Base-by-base conservation (phyloP, 2,888 invertebrate genomes). In the Ophion ventricosus region DNA sequence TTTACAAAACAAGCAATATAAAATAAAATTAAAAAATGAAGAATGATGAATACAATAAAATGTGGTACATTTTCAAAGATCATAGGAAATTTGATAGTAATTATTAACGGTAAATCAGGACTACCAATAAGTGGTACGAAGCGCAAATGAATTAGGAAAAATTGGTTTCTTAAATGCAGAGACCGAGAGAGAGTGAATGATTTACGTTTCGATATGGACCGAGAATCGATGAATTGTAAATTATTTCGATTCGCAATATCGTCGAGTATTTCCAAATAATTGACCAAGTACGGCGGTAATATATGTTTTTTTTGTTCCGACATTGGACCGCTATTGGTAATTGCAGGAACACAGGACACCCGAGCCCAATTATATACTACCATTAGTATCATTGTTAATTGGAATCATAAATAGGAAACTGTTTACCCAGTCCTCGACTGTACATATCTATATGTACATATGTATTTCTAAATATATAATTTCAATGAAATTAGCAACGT, bases 351-450 rank as follows among this genome's bases (percentile, higher is more conserved):
- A 35, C n/a, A 26, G 64, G 43, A 72, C 66, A 26, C 63, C 54
- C 29, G n/a, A 17, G 43, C 29, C 64, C 35, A 63, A 83, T 75
- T 75, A 79, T 75, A 72, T 73, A 69, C 72, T 40, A 73, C 23
- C 66, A 29, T 73, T 11, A n/a, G 66, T 14, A 14, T 43, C 69
- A 73, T 57, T 54, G 73, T 76, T 81, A 81, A 80, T 84, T 77
- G 69, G 61, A 82, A 43, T 77, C 61, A 63, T 66, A 63, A 82
- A 76, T 82, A 76, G 29, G 17, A 59, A 56, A 69, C 49, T 57
- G 26, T 61, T 20, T 54, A 23, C 57, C 40, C 43, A 61, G 61
- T 69, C 49, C 29, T 67, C 43, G 67, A 25, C 43, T n/a, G 43
- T 57, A 57, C 40, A 40, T 67, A 66, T 77, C n/a, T 63, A 74